Evolutionary conservation across 2,888 invertebrate genomes (phyloP), one percentile per base, ranked within the genome.

Genomic region (Phortica okadai): DNA sequence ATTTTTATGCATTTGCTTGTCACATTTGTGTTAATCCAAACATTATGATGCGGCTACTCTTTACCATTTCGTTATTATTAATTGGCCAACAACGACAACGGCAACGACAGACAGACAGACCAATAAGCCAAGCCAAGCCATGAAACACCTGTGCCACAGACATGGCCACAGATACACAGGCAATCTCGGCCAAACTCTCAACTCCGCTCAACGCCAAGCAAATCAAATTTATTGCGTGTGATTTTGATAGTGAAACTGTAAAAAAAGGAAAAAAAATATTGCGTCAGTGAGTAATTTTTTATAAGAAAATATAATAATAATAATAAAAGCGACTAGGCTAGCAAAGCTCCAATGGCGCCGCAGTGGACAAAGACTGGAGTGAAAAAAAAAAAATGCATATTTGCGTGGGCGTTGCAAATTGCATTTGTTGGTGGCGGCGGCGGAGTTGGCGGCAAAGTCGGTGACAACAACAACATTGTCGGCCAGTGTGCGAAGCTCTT

Each of bases 221-320:
- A 50, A 78, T 80, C 82, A 77, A 84, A 85, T 85, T 85, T 86
- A 85, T 85, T 86, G 85, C 85, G 85, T 85, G 85, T 85, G 85
- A 86, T 86, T 85, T 85, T 81, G 85, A 85, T 85, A 86, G 84
- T 80, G 84, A 78, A 81, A 45, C 69, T 41, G 21, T 59, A 80
- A 80, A 82, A 33, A 33, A 50, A 50, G 25, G 44, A 74, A 83
- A 75, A 78, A 80, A 83, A 81, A 83, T 86, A 85, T 85, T 85
- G 85, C 85, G 86, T 85, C 86, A 85, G 84, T 84, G 83, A 85
- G 86, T 85, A 85, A 86, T 85, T 85, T 85, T 83, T 85, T 85
- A 79, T 78, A 44, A 54, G 50, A 72, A 56, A 72, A 72, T 42
- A 67, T 41, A 67, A 67, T 16, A 16, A 16, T 16, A 62, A 45